Base-by-base conservation (phyloP, 2,113 vertebrate genomes). In the Varanus komodoensis region DNA sequence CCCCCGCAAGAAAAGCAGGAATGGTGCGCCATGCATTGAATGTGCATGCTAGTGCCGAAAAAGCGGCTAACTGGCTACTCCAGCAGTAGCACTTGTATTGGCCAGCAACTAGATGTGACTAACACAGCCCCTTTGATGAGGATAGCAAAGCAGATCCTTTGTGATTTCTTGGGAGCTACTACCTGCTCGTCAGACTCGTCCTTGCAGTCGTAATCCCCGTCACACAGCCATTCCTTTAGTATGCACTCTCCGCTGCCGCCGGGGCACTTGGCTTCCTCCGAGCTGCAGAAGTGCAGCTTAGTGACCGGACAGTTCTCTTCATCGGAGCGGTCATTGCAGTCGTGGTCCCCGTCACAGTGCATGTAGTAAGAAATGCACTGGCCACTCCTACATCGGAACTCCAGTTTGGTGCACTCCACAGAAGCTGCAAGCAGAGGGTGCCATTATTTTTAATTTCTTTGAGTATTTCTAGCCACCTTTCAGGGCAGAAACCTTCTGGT, bases 161-260 rank as follows among this genome's bases (percentile, higher is more conserved):
- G 25, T 44, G 6, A 27, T 17, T 29, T 27, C 3, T 64, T 64
- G 32, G n/a, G 6, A 25, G 78, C 64, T 19, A 27, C 32, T 92
- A 98, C 99, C 97, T 97, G 97, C 93, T 99, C 99, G 0, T 99
- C 99, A 0, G 96, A 97, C 2, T 98, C 98, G 0, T 99, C 98
- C 52, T 71, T 29, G 44, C 99, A 99, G 97, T 99, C 99, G 0
- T 95, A n/a, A 3, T 97, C 93, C 0, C 97, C 98, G 5, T 99
- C 99, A 23, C 99, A 99, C 61, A 97, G 87, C 99, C 99, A 99
- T 23, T 98, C 98, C 64, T 96, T 95, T 0, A 98, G 92, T 84
- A 99, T 93, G 19, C 99, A 99, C 93, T 98, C 96, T 4, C 98
- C 94, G 2, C 97, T 98, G 80, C 52, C 71, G 0, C 52, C 71